phyloP scores from a whole-genome alignment of 2,888 invertebrate species.

The Cheilosia grossa region DNA sequence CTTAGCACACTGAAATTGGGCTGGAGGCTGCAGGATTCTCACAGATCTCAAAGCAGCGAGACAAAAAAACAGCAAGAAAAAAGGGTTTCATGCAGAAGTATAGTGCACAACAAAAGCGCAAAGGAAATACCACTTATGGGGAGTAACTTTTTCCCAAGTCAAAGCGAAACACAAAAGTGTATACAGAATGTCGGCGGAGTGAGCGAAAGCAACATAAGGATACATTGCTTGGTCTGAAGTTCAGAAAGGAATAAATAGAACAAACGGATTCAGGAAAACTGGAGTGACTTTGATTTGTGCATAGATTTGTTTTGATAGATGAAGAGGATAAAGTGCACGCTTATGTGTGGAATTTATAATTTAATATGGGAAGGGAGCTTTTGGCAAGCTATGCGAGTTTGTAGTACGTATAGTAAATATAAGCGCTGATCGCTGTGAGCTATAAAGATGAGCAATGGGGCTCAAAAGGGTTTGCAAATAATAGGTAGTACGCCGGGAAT shows the following conservation, averaged over 20 bases:
- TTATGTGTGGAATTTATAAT: background rate
- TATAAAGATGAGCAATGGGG: too few relatives aligned
- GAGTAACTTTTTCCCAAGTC: slow-evolving; percentile 39
- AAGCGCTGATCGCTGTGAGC: too few relatives aligned
- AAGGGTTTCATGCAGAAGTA: slow-evolving; percentile 28
- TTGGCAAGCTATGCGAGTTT: too few relatives aligned
- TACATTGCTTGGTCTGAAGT: slow-evolving; percentile 20
- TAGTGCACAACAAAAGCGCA: slow-evolving; percentile 46
- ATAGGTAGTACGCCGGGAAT: too few relatives aligned
- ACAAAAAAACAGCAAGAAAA: slow-evolving; percentile 4
- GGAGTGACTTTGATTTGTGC: slow-evolving; percentile 58
- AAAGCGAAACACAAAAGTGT: slow-evolving; percentile 35
- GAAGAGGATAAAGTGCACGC: background rate
- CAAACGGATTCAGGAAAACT: slow-evolving; percentile 22
- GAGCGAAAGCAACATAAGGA: slow-evolving; percentile 17
- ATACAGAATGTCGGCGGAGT: background rate
- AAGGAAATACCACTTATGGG: slow-evolving; percentile 40
- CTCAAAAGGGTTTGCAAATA: too few relatives aligned
- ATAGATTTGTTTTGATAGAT: slow-evolving; percentile 37
- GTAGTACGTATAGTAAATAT: too few relatives aligned
- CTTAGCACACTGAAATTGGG: slow-evolving; percentile 67
- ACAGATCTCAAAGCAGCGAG: background rate
- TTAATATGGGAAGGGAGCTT: background rate
- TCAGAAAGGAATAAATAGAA: slow-evolving; percentile 4
- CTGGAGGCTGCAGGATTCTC: slow-evolving; percentile 52